Base-by-base conservation (phyloP, 2,113 vertebrate genomes). In the Myotis brandtii region DNA sequence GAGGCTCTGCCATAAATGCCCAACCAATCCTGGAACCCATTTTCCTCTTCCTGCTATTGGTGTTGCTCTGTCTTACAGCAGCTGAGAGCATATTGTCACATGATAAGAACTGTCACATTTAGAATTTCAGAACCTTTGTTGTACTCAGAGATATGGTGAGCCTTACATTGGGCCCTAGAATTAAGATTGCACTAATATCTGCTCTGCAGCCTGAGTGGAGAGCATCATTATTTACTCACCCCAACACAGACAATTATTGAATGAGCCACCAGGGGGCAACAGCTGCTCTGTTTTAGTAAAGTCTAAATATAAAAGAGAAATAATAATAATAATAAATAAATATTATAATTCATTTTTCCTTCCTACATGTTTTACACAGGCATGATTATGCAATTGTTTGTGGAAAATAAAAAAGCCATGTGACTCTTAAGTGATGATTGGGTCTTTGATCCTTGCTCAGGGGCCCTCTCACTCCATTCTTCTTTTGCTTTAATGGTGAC, bases 221-320 rank as follows among this genome's bases (percentile, higher is more conserved):
- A 25, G 48, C 56, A 9, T 43, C 77, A 62, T 48, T 50, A 50
- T 92, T 84, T 75, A 9, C 69, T 92, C n/a, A 72, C 25, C 54
- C 69, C 40, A 37, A 92, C 62, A 64, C 77, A 62, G 23, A 62
- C 54, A 40, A 66, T 46, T 75, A 46, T 23, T 43, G 69, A 84
- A 76, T 66, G 46, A 92, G 25, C 69, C 90, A 76, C 52, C 32
- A 91, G 89, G 67, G 67, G 79, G 79, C 79, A 62, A 48, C 79
- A 83, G 66, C 23, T 72, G 23, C 52, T 72, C 54, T 66, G n/a
- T 66, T 84, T 62, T 84, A 50, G 16, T 77, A 89, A 66, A 66
- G 30, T 52, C 56, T 62, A 83, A 56, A 59, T 83, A 66, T 59
- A 59, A 25, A 25, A 59, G 10, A 59, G 23, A 59, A 59, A 59